Conservation (phyloP, 37 sponge, comb jelly and placozoan genomes). For the Spongia lamella region DNA sequence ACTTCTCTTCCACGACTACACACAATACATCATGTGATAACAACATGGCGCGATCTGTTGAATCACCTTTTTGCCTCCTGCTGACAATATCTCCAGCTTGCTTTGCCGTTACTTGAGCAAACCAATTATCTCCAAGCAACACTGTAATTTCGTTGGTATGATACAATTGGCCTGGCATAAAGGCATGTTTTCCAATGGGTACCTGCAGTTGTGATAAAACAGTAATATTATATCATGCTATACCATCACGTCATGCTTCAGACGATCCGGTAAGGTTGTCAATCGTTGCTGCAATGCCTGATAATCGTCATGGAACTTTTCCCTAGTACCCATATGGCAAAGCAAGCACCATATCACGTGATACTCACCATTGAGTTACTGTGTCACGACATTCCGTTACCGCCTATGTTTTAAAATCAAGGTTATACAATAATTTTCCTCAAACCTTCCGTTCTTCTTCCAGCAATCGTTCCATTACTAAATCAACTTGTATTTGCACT, state of each 20-base stretch:
- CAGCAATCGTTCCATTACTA: too few relatives aligned
- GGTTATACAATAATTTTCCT: not conserved
- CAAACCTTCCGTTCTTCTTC: too few relatives aligned
- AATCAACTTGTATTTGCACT: too few relatives aligned
- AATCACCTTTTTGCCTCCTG: constrained; percentile 64
- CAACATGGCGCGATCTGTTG: too few relatives aligned
- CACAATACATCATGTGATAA: not conserved
- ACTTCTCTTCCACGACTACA: constrained; percentile 60
- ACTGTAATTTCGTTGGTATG: constrained; percentile 91
- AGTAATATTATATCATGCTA: not conserved
- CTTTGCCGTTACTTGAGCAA: constrained; percentile 70
- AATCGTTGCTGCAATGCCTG: constrained; percentile 61
- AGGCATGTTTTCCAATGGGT: constrained; percentile 80
- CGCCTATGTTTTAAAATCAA: too few relatives aligned
- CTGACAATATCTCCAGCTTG: constrained; percentile 72
- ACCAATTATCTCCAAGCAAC: constrained; percentile 94
- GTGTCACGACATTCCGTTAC: too few relatives aligned
- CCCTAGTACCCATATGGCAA: constrained; percentile 35
- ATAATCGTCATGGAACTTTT: constrained; percentile 76
- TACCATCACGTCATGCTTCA: constrained; percentile 86
- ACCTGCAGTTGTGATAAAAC: constrained; percentile 42
- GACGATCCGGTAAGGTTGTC: constrained; percentile 57
- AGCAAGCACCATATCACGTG: too few relatives aligned
- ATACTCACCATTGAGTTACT: too few relatives aligned
- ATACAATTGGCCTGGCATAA: constrained; percentile 83